These are phyloP conservation scores for Eudyptes chrysolophus DNA, from an alignment of 2,113 vertebrate species.

Conservation along the genomic window DNA sequence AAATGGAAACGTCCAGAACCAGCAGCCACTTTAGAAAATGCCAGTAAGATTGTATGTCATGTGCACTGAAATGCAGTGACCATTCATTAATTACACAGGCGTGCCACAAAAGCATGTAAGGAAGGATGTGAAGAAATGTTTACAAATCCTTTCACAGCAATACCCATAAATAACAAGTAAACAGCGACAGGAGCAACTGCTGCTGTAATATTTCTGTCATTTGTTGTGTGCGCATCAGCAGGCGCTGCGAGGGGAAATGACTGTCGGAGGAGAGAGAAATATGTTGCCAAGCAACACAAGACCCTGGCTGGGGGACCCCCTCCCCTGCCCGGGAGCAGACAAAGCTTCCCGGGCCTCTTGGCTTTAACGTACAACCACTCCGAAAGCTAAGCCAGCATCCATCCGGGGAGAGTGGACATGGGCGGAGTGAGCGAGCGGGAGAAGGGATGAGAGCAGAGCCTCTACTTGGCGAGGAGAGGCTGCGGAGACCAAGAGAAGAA, in stretches of 20 bases:
- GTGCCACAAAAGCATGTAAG: not conserved
- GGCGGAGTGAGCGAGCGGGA: not conserved
- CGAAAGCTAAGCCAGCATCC: not conserved
- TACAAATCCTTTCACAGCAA: not conserved
- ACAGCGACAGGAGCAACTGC: not conserved
- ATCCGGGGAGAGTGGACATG: not conserved
- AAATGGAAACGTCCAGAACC: not conserved
- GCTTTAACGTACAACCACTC: not conserved
- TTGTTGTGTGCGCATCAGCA: constrained; percentile 47
- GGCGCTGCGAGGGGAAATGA: not conserved
- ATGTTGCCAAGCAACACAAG: constrained; percentile 73
- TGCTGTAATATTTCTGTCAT: constrained; percentile 26
- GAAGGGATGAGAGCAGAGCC: not conserved
- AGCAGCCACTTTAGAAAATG: not conserved
- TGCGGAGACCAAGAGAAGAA: not conserved
- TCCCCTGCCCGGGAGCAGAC: not conserved
- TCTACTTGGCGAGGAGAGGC: not conserved
- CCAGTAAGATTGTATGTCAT: not conserved
- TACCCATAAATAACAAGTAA: constrained; percentile 14
- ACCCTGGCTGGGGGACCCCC: not conserved
- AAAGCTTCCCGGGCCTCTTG: not conserved
- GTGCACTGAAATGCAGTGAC: not conserved
- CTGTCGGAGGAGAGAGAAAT: constrained; percentile 46
- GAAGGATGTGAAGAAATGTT: not conserved
- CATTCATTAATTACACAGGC: not conserved